These are phyloP conservation scores for Buathra laborator DNA, from an alignment of 2,888 invertebrate species.

Conservation along the genomic window DNA sequence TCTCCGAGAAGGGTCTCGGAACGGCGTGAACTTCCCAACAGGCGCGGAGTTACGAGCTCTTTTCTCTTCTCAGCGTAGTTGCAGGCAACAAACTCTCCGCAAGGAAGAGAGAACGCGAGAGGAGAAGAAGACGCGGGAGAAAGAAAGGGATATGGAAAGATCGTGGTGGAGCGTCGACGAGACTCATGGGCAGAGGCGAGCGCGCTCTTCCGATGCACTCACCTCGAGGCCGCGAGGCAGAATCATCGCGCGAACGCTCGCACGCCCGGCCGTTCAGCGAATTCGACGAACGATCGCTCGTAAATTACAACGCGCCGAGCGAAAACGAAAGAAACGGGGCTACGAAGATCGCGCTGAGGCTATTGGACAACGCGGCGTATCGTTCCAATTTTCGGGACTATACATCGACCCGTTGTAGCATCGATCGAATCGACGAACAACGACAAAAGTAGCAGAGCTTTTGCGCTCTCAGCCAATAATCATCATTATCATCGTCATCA, in stretches of 20 bases:
- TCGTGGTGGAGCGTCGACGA: conserved; percentile 34
- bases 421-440: conserved; percentile 48
- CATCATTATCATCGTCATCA: conserved; percentile 26
- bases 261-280: conserved; percentile 69
- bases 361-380: not conserved
- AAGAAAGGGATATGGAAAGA: conserved; percentile 4
- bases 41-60: conserved; percentile 64
- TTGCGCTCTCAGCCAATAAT: conserved; percentile 16
- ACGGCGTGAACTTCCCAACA: conserved; percentile 66
- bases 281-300: conserved; percentile 80
- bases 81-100: conserved; percentile 15
- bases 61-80: conserved; percentile 35
- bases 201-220: conserved; percentile 55
- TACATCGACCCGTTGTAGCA: not conserved
- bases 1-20: conserved; percentile 65
- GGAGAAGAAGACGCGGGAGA: not conserved
- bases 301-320: conserved; percentile 76
- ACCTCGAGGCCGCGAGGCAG: conserved; percentile 75
- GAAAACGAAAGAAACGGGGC: conserved; percentile 43
- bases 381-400: conserved; percentile 38
- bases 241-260: conserved; percentile 73
- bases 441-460: conserved; percentile 30
- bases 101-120: conserved; percentile 7
- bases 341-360: conserved; percentile 18
- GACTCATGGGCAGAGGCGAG: conserved; percentile 57